Conservation (phyloP, 2,113 vertebrate species). For the Hipposideros armiger region DNA sequence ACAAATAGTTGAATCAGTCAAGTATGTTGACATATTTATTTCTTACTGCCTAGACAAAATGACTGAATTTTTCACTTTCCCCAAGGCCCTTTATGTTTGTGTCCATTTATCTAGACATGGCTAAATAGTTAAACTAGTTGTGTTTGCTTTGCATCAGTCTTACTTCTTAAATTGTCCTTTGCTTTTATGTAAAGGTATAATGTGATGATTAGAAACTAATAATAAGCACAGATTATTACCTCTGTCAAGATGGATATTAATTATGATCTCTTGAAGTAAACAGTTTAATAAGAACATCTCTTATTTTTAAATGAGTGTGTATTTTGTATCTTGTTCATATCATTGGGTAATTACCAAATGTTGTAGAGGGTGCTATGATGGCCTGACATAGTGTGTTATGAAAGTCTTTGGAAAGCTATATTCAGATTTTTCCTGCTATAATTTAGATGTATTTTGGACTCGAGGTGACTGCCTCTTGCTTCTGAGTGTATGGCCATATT, state of each 20-base stretch:
- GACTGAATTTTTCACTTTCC: not conserved
- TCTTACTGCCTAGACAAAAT: not conserved
- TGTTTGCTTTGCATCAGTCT: not conserved
- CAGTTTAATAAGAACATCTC: slow-evolving; percentile 24
- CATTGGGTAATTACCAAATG: not conserved
- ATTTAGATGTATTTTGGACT: not conserved
- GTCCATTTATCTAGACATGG: not conserved
- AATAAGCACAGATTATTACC: not conserved
- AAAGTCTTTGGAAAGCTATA: not conserved
- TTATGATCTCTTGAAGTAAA: not conserved
- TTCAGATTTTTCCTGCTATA: not conserved
- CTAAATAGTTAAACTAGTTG: not conserved
- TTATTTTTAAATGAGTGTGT: slow-evolving; percentile 31
- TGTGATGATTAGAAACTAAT: slow-evolving; percentile 38
- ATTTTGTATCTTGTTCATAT: not conserved
- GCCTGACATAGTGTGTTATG: not conserved
- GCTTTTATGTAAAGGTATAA: not conserved
- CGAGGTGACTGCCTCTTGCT: not conserved
- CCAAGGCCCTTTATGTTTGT: not conserved
- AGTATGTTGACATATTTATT: not conserved
- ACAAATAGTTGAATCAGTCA: not conserved
- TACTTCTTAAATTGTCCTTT: not conserved
- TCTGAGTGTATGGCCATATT: not conserved
- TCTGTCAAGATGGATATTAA: slow-evolving; percentile 15
- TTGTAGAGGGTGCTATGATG: fast-evolving